Base-by-base conservation (phyloP, 1,140 invertebrate genomes). In the Brachystomella parvula region DNA sequence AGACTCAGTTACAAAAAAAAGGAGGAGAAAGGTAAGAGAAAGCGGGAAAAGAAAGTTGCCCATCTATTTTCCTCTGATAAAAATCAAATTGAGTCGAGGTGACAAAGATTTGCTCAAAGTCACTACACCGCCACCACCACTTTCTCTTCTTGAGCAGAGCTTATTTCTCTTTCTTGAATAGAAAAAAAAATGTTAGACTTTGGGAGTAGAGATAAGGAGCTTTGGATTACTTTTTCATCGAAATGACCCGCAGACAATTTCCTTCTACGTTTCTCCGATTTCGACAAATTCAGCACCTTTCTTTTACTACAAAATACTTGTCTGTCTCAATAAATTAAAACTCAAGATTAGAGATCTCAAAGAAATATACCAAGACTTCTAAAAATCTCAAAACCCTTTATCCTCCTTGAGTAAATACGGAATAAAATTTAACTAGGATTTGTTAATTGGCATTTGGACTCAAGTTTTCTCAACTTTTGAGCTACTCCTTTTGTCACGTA, bases 101-200 rank as follows among this genome's bases (percentile, higher is more conserved):
- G 72, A 71, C 72, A 71, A 69, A 73, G 72, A 73, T 73, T 73
- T 73, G 72, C 72, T 71, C 72, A 73, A n/a, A n/a, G n/a, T n/a
- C n/a, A n/a, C n/a, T n/a, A n/a, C n/a, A n/a, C n/a, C 68, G 68
- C 30, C 57, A 33, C 49, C 6, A 26, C 49, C 21, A 12, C 9
- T 9, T 24, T 9, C 49, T 26, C 24, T 26, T 24, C 49, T n/a
- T n/a, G n/a, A n/a, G n/a, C n/a, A n/a, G n/a, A n/a, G n/a, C n/a
- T n/a, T 15, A 24, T 53, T 30, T 30, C 66, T 66, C 66, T 66
- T 73, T 63, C 61, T 61, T 64, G 39, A 61, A 28, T 6, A 56
- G 6, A 62, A 53, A 53, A 53, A 19, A 53, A 15, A 12, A 17
- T 53, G 49, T 53, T 53, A 53, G 24, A 53, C 49, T 53, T 53